Evolutionary conservation across 2,113 vertebrate species (phyloP).

Genomic region (Sorex araneus): DNA sequence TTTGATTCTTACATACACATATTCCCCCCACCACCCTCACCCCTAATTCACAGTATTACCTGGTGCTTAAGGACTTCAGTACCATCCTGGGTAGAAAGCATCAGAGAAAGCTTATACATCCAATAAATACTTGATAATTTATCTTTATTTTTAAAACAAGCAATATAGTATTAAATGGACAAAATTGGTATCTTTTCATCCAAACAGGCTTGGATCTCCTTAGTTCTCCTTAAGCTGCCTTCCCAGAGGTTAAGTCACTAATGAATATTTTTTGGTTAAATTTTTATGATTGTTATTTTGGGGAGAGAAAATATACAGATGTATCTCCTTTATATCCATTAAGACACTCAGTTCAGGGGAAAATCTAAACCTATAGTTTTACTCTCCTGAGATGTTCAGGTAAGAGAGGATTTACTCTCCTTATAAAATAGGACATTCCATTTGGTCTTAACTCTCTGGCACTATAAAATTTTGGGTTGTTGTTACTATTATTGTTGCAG

Average conservation of each 20-base stretch:
- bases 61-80: no score
- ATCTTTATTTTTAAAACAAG: slow-evolving; percentile 35
- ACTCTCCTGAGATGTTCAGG: not conserved
- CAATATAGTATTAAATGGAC: not conserved
- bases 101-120: not conserved
- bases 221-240: slow-evolving; percentile 8
- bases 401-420: slow-evolving; percentile 47
- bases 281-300: slow-evolving; percentile 38
- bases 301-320: slow-evolving; percentile 21
- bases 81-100: no score
- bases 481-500: slow-evolving; percentile 53
- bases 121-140: not conserved
- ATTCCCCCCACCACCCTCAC: no score
- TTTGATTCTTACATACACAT: no score
- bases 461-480: slow-evolving; percentile 13
- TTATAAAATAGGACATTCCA: slow-evolving; percentile 38
- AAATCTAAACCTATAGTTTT: slow-evolving; percentile 9
- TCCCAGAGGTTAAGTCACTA: slow-evolving; percentile 17
- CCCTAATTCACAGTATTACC: no score
- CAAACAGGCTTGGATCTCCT: not conserved
- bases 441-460: slow-evolving; percentile 58
- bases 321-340: not conserved
- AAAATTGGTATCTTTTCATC: not conserved
- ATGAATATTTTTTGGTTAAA: not conserved
- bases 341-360: not conserved